These are phyloP conservation scores for Melanotaenia nigrans DNA, from an alignment of 2,797 vertebrate species.

Conservation along the genomic window DNA sequence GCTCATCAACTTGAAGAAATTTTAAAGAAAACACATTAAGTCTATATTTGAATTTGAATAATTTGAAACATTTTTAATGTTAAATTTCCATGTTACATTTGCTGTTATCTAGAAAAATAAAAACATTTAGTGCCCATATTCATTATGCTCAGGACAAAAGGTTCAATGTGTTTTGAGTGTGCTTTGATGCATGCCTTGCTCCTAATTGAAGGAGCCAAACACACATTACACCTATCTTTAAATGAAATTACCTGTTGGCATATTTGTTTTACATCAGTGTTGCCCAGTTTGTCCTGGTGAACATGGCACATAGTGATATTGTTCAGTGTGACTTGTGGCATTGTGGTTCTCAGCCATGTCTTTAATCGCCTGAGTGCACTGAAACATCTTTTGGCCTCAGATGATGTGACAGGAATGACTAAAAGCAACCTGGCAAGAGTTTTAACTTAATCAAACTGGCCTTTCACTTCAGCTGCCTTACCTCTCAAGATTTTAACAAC, in stretches of 20 bases:
- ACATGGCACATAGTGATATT: background rate
- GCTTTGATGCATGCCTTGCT: too few relatives aligned
- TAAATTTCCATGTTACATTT: too few relatives aligned
- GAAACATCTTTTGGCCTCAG: background rate
- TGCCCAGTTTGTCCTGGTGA: background rate
- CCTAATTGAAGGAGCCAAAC: too few relatives aligned
- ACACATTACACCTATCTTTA: too few relatives aligned
- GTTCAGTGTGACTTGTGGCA: background rate
- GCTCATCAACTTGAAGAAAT: too few relatives aligned
- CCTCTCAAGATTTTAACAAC: background rate
- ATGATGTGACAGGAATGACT: background rate
- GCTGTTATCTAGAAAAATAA: too few relatives aligned
- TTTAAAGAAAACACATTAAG: too few relatives aligned
- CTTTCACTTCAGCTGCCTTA: background rate
- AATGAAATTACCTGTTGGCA: background rate
- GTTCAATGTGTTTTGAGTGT: too few relatives aligned
- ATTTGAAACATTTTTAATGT: too few relatives aligned
- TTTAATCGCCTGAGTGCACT: background rate
- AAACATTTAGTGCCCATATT: too few relatives aligned
- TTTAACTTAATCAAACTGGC: conserved; percentile 1
- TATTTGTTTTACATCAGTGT: background rate
- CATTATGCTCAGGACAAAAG: too few relatives aligned
- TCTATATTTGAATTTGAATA: too few relatives aligned
- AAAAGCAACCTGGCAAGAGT: background rate
- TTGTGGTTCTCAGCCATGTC: background rate